Evolutionary conservation across 2,888 invertebrate genomes (phyloP).

Genomic region (Hirtodrosophila trivittata): DNA sequence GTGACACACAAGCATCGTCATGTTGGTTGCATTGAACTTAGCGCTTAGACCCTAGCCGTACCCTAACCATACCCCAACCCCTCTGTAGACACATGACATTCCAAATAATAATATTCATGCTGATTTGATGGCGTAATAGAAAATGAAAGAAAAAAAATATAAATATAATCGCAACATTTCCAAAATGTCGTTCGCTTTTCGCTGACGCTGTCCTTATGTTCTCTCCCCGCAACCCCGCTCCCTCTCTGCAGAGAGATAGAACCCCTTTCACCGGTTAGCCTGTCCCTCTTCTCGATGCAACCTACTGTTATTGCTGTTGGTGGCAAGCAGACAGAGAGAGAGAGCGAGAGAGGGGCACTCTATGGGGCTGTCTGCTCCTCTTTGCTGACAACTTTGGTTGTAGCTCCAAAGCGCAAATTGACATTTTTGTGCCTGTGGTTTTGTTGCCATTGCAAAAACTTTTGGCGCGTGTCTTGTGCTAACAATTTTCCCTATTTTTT

Average conservation of each 20-base stretch:
- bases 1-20: constrained; percentile 60
- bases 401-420: constrained; percentile 71
- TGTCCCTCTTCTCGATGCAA: background rate
- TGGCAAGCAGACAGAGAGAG: background rate
- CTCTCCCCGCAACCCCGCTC: background rate
- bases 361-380: constrained; percentile 12
- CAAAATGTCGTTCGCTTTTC: constrained; percentile 49
- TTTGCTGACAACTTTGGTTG: constrained; percentile 53
- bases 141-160: constrained; percentile 20
- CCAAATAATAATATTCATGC: constrained; percentile 73
- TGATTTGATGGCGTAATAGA: constrained; percentile 70
- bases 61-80: constrained; percentile 14
- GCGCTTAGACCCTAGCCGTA: background rate
- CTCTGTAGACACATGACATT: constrained; percentile 53
- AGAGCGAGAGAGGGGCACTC: too few relatives aligned
- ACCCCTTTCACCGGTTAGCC: background rate
- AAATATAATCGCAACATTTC: constrained; percentile 40
- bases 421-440: constrained; percentile 75
- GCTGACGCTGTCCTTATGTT: constrained; percentile 64
- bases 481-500: constrained; percentile 51
- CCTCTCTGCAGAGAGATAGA: background rate
- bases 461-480: constrained; percentile 67
- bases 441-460: constrained; percentile 49
- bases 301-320: constrained; percentile 17
- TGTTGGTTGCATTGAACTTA: constrained; percentile 7